Percentiles rank a stretch among this genome's conserved stretches.
Evolutionary conservation across 1,140 invertebrate species (phyloP).

Genomic region (Rhagoletis zephyria): DNA sequence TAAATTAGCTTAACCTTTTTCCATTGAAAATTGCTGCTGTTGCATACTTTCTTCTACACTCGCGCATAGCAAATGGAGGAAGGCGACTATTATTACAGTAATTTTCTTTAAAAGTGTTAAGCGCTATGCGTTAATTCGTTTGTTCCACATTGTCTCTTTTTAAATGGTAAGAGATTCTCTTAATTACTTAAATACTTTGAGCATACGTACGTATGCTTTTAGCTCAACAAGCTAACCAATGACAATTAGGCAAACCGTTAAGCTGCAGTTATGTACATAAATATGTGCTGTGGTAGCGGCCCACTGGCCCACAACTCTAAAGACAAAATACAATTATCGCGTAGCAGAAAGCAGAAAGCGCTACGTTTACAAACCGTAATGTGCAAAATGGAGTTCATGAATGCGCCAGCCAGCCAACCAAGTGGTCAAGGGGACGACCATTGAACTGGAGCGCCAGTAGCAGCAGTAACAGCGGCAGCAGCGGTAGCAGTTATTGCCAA

Average conservation of each 20-base stretch:
- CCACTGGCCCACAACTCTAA: not conserved
- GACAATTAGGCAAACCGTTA: constrained; percentile 24
- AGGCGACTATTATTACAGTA: too few relatives aligned
- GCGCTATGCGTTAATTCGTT: not conserved
- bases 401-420: too few relatives aligned
- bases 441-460: not conserved
- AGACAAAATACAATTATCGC: not conserved
- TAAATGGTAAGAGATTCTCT: not conserved
- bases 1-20: constrained; percentile 27
- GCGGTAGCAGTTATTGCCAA: not conserved
- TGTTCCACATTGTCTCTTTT: constrained; percentile 18
- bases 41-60: not conserved
- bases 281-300: not conserved
- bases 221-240: not conserved
- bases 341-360: not conserved
- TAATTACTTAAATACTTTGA: not conserved
- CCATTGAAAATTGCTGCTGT: not conserved
- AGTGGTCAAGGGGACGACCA: not conserved
- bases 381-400: constrained; percentile 13
- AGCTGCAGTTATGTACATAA: not conserved
- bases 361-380: not conserved
- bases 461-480: not conserved
- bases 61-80: not conserved
- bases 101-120: not conserved
- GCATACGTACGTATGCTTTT: too few relatives aligned